phyloP scores from a whole-genome alignment of 2,113 vertebrate genomes.

The Haemorhous mexicanus region DNA sequence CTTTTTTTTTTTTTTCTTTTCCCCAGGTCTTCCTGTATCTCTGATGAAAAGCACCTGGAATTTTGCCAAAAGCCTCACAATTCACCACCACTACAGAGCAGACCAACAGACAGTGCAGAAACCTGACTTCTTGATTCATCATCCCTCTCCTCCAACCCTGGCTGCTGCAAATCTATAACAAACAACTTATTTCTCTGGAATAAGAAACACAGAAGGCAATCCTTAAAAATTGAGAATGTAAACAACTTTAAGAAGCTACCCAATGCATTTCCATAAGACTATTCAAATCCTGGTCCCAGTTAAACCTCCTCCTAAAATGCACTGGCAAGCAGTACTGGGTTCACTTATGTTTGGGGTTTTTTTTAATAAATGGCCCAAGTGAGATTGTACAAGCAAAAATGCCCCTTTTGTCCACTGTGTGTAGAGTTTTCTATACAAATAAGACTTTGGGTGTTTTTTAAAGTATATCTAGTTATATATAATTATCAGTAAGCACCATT shows the following conservation, averaged over 20 bases:
- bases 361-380: neutral
- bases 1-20: too few species aligned
- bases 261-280: neutral
- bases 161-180: neutral
- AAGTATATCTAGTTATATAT: neutral
- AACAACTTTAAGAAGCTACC: neutral
- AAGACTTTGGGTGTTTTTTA: fast-evolving
- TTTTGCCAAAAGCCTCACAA: conserved; percentile 17
- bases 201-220: neutral
- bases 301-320: neutral
- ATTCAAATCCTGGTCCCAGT: neutral
- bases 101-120: neutral
- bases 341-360: neutral
- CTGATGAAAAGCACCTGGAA: conserved; percentile 48
- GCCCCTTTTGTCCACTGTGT: neutral
- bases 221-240: neutral
- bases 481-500: neutral
- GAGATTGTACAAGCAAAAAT: neutral
- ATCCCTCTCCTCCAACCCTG: neutral
- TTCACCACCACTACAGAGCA: neutral
- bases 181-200: neutral
- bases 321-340: neutral
- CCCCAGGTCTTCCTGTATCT: conserved; percentile 36
- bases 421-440: neutral
- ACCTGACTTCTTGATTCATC: neutral